phyloP scores from a whole-genome alignment of 2,113 vertebrate genomes.

The Dasypus novemcinctus region DNA sequence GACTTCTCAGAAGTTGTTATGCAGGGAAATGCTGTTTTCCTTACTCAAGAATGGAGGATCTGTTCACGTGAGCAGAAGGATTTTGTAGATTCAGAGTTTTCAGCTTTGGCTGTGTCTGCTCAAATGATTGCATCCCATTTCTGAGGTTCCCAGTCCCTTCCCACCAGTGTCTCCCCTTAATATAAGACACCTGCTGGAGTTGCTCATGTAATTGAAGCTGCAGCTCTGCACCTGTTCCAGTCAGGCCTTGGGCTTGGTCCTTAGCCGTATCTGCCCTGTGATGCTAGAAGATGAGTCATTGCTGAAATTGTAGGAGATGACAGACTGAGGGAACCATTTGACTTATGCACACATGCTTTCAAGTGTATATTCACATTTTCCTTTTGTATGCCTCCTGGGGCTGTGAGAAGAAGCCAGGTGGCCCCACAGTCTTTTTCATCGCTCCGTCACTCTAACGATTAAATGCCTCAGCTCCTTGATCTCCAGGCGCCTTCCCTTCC shows the following conservation, averaged over 20 bases:
- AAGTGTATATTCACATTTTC: background rate
- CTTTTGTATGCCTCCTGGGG: background rate
- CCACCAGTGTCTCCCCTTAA: background rate
- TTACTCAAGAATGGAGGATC: background rate
- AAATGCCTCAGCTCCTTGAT: background rate
- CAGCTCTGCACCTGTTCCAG: background rate
- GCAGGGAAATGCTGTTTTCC: background rate
- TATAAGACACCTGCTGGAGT: background rate
- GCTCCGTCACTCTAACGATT: background rate
- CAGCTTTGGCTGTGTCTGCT: background rate
- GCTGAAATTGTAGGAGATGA: background rate
- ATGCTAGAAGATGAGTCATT: background rate
- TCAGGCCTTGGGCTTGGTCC: background rate
- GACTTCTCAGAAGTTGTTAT: background rate
- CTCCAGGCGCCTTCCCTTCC: background rate
- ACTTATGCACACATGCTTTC: background rate
- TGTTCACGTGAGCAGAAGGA: background rate
- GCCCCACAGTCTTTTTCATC: background rate
- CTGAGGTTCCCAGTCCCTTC: background rate
- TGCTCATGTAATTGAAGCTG: background rate
- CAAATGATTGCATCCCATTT: background rate
- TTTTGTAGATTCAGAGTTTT: background rate
- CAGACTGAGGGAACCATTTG: background rate
- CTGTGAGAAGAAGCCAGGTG: background rate
- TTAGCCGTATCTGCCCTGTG: background rate